Evolutionary conservation across 1,140 invertebrate genomes (phyloP).

Genomic region (Camponotus vicinus): DNA sequence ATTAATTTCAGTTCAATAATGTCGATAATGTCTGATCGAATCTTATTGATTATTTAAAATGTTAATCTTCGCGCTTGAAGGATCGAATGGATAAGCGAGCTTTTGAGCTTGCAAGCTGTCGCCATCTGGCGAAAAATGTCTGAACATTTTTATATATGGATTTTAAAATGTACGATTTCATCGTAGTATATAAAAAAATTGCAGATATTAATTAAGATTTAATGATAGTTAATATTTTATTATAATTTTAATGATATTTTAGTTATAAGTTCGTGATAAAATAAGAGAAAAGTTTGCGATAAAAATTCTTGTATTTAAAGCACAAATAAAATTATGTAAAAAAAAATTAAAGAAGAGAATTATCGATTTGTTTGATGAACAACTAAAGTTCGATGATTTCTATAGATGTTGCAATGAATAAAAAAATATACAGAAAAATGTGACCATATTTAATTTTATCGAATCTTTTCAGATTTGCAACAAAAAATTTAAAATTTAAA

Average conservation of each 20-base stretch:
- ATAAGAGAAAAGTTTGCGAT: not conserved
- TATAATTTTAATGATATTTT: not conserved
- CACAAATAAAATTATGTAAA: not conserved
- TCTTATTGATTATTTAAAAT: conserved; percentile 60
- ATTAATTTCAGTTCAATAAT: not conserved
- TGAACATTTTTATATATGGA: conserved; percentile 67
- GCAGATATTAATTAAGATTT: not conserved
- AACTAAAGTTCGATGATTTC: not conserved
- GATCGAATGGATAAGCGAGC: conserved; percentile 43
- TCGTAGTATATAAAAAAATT: not conserved
- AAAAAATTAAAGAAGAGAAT: not conserved
- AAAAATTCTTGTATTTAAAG: not conserved
- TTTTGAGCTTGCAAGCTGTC: conserved; percentile 63
- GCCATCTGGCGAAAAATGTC: conserved; percentile 70
- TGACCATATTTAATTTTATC: not conserved
- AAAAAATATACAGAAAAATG: not conserved
- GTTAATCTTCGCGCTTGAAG: conserved; percentile 21
- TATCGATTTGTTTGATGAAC: not conserved
- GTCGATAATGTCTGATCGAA: not conserved
- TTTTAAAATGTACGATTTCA: not conserved
- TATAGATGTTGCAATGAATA: not conserved
- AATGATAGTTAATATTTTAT: not conserved
- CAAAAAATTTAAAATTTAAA: not conserved
- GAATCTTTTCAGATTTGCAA: not conserved
- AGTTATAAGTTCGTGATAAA: not conserved